phyloP scores from a whole-genome alignment of 2,797 vertebrate genomes.

The Hybognathus amarus region DNA sequence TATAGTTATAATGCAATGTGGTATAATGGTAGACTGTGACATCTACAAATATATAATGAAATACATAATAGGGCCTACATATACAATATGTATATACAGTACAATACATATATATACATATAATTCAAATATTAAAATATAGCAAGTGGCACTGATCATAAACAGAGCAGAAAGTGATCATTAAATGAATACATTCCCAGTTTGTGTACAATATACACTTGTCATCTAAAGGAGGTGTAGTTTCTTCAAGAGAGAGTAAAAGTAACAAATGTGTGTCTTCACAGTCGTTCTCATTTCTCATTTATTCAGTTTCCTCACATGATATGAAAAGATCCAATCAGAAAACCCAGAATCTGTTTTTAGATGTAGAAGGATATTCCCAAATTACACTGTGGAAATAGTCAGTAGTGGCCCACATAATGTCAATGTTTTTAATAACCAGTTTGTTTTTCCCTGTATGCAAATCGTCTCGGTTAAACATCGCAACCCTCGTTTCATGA shows the following conservation, averaged over 20 bases:
- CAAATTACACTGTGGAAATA: not conserved
- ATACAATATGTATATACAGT: too few relatives aligned
- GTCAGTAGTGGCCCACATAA: not conserved
- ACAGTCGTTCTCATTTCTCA: not conserved
- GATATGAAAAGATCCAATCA: not conserved
- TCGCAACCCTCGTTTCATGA: too few relatives aligned
- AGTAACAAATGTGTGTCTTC: not conserved
- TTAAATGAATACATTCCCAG: not conserved
- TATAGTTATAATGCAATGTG: not conserved
- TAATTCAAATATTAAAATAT: conserved; percentile 17
- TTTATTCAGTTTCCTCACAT: not conserved
- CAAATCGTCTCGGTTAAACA: not conserved
- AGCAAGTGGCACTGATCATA: not conserved
- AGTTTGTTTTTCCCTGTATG: conserved; percentile 2
- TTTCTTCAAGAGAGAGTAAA: not conserved
- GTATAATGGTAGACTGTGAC: not conserved
- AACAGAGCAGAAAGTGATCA: not conserved
- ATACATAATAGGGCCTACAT: too few relatives aligned
- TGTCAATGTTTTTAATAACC: not conserved
- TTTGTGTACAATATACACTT: not conserved
- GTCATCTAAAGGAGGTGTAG: not conserved
- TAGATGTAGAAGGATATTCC: not conserved
- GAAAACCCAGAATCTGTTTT: not conserved
- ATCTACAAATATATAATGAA: not conserved
- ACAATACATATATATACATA: too few relatives aligned